Conservation (phyloP, 2,113 vertebrate species). For the Notiomystis cincta region DNA sequence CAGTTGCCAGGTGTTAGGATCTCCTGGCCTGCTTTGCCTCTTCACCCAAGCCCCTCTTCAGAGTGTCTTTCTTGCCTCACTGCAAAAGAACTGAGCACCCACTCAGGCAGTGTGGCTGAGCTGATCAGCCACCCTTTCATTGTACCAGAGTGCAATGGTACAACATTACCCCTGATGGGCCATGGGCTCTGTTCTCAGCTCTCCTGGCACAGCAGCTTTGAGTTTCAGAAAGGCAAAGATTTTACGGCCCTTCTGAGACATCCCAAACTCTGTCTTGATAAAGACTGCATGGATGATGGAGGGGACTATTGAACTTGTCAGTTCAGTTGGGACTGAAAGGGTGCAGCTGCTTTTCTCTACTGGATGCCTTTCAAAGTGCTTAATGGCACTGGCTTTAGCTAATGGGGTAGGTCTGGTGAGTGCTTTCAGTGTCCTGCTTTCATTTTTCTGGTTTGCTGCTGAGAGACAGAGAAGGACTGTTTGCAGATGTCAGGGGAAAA, state of each 20-base stretch:
- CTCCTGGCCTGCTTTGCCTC: background rate
- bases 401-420: background rate
- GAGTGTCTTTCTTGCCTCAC: background rate
- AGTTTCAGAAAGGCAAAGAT: background rate
- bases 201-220: background rate
- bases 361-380: background rate
- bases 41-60: background rate
- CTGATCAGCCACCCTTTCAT: background rate
- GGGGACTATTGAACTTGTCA: background rate
- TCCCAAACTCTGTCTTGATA: background rate
- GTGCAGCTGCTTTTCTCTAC: background rate
- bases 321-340: background rate
- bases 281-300: background rate
- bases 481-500: background rate
- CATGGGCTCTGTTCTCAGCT: background rate
- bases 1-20: background rate
- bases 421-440: background rate
- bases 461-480: background rate
- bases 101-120: background rate
- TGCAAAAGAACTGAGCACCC: background rate
- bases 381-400: background rate
- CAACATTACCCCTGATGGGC: fast-evolving
- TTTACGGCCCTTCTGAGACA: background rate
- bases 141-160: no score
- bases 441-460: background rate